Conservation (phyloP, 2,797 vertebrate species). For the Diplodus puntazzo region DNA sequence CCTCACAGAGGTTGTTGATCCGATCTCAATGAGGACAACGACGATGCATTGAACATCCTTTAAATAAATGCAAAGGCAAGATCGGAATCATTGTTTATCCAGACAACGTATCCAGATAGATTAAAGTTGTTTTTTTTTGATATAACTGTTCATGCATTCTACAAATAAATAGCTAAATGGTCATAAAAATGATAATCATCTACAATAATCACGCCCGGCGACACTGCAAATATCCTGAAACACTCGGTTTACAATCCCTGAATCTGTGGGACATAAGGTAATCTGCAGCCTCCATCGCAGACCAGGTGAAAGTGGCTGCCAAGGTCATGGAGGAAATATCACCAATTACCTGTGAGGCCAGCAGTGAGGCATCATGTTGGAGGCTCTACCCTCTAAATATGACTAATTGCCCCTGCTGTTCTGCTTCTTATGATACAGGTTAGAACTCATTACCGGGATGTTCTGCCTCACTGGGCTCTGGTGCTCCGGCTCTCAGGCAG, state of each 20-base stretch:
- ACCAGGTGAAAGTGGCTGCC: conserved; percentile 31
- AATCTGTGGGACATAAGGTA: neutral
- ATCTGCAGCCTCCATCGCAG: neutral
- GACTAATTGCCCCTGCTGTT: conserved; percentile 78
- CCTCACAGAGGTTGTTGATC: too few species aligned
- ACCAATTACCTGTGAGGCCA: conserved; percentile 42
- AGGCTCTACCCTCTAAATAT: conserved; percentile 68
- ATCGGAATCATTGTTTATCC: too few species aligned
- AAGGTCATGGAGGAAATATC: conserved; percentile 66
- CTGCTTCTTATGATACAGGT: conserved; percentile 70
- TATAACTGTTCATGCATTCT: neutral
- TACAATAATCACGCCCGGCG: neutral
- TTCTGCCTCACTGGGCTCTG: conserved; percentile 55
- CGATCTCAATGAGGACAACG: too few species aligned
- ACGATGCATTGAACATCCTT: too few species aligned
- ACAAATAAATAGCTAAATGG: neutral
- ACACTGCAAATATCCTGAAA: neutral
- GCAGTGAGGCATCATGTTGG: conserved; percentile 32
- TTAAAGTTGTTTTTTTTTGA: neutral
- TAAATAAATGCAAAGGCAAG: too few species aligned
- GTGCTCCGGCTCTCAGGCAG: conserved; percentile 35
- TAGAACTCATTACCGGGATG: conserved; percentile 73
- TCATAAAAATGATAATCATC: neutral
- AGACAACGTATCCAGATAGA: too few species aligned
- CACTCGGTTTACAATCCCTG: neutral